Base-by-base conservation (phyloP, 2,797 vertebrate species). In the Rhabdomys pumilio region DNA sequence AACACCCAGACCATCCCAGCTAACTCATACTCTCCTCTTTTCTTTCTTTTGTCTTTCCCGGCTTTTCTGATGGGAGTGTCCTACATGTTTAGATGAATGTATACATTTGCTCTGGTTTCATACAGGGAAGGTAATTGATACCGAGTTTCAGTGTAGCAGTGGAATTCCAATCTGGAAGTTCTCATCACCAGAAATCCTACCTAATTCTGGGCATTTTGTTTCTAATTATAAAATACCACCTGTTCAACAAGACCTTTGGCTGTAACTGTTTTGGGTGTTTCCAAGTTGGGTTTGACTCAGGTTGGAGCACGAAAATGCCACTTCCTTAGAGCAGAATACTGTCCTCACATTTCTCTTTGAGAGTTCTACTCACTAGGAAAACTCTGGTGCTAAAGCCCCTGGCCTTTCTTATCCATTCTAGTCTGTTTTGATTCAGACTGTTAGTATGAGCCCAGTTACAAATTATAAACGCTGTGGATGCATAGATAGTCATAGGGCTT, bases 221-320 rank as follows among this genome's bases (percentile, higher is more conserved):
- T 97, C 91, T 84, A 29, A 91, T 94, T 94, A 53, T 76, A 47
- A 96, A n/a, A 65, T 81, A 80, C 65, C 81, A 53, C 44, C 85
- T 41, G 63, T 53, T 93, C n/a, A 41, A 38, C 34, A 57, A 73
- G 38, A 77, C 34, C 90, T 96, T 90, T 85, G 88, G 17, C 88
- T 81, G 67, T 76, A 47, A 67, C 61, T 90, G 84, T 59, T 81
- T 82, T 77, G 3, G 55, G 29, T 19, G 88, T 96, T 96, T 93
- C 89, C 72, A 97, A 81, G 69, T 81, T 44, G 31, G 90, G n/a
- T 81, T 86, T 85, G 65, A 44, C 95, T 96, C 82, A 17, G 38
- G 10, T 85, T 82, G 80, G 85, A 94, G 57, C 7, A 6, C 22
- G 81, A 79, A 94, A 96, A 95, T 65, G 90, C 88, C 76, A 91